Evolutionary conservation across 1,140 invertebrate genomes (phyloP), one percentile per base, ranked within the genome.

Genomic region (Bilobella aurantiaca): DNA sequence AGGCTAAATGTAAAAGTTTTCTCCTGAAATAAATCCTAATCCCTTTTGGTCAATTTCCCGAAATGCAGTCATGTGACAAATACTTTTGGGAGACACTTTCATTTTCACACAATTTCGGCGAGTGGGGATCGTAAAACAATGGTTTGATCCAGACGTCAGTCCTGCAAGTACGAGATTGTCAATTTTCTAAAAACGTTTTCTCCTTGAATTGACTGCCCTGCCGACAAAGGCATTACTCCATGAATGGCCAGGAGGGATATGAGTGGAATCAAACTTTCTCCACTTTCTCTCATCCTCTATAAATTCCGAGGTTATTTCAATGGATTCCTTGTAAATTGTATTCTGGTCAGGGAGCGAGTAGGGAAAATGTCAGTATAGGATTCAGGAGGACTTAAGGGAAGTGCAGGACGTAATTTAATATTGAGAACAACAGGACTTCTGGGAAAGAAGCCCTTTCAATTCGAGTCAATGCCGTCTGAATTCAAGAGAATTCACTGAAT

Each of bases 371-470:
- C 34, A 18, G 8, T 12, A 42, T 8, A 12, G 34, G 34, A 42
- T 42, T 42, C 34, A 8, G 34, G 34, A 8, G 8, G 34, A 42
- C 8, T 42, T 42, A 8, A 42, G 18, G 18, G 34, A 42, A 12
- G 18, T 42, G 8, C 34, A 8, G 8, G 49, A 23, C 21, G 49
- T 53, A 53, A 53, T 53, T 53, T 53, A 53, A 53, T 53, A 53
- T 53, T 53, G 49, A 53, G 49, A 53, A 53, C 49, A 53, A 53
- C 49, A 53, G 23, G 25, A 53, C 25, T 53, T 12, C n/a, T n/a
- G n/a, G n/a, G n/a, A n/a, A 23, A 53, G 49, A 23, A 42, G 34
- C 8, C 34, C 8, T 42, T 42, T n/a, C n/a, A n/a, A n/a, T n/a
- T n/a, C n/a, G n/a, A n/a, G n/a, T n/a, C n/a, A n/a, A n/a, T n/a